A percentile compares a stretch with the other conserved stretches of the same genome.
phyloP scores from a whole-genome alignment of 2,888 invertebrate species.

The Phortica okadai region DNA sequence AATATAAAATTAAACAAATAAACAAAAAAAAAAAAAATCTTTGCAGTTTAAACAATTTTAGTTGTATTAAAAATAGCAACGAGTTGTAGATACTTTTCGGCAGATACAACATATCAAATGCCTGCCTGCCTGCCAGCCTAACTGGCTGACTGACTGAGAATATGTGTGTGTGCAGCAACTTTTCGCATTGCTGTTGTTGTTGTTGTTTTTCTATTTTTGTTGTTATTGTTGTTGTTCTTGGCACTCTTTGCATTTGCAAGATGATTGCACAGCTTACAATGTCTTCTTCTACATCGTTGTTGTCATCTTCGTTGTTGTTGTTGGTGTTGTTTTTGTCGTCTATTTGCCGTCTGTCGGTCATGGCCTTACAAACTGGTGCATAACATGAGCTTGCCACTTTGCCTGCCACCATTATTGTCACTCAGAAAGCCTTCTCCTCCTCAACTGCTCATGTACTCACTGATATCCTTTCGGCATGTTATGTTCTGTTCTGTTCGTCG shows the following conservation, averaged over 20 bases:
- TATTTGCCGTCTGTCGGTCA: constrained; percentile 21
- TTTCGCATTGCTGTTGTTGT: constrained; percentile 42
- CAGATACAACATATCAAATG: background rate
- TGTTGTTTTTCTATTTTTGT: constrained; percentile 15
- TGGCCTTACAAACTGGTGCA: constrained; percentile 20
- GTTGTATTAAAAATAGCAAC: constrained; percentile 13
- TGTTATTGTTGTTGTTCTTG: constrained; percentile 5
- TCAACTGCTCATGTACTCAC: background rate
- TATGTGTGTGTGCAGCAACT: background rate
- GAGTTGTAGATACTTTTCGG: background rate
- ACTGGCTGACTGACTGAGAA: too few relatives aligned
- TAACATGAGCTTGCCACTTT: background rate
- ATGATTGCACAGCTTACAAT: constrained; percentile 3
- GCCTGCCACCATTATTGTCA: constrained; percentile 1
- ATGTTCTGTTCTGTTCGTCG: too few relatives aligned
- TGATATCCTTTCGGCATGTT: background rate
- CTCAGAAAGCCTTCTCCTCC: too few relatives aligned
- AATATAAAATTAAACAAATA: background rate
- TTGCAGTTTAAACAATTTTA: constrained; percentile 12
- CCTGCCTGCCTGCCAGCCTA: background rate
- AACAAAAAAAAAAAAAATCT: constrained; percentile 10
- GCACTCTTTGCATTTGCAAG: constrained; percentile 34
- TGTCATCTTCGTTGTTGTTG: constrained; percentile 4
- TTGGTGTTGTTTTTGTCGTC: constrained; percentile 32
- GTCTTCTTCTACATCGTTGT: background rate